Conservation (phyloP, 1,140 invertebrate species). For the Bombus sylvicola region DNA sequence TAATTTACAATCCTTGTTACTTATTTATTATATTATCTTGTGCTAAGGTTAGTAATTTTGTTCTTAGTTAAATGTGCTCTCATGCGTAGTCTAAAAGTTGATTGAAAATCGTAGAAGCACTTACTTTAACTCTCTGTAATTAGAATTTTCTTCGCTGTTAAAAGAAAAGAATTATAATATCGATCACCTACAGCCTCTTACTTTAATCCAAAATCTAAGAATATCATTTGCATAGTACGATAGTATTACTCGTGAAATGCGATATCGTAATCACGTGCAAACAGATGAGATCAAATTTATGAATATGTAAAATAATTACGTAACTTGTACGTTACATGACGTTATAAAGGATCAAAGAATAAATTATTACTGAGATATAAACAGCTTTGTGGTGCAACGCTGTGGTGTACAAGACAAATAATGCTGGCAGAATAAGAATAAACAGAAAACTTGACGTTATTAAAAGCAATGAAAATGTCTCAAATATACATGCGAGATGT, state of each 20-base stretch:
- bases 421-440: no score
- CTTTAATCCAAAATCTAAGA: not conserved
- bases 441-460: no score
- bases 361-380: not conserved
- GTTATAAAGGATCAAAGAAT: not conserved
- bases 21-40: no score
- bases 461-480: no score
- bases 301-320: not conserved
- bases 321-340: not conserved
- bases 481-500: no score
- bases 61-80: not conserved
- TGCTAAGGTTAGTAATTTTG: not conserved
- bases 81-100: no score
- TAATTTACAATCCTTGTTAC: no score
- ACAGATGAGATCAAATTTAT: not conserved
- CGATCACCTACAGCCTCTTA: no score
- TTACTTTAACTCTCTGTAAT: not conserved
- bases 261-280: not conserved
- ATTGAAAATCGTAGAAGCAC: no score
- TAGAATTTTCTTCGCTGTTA: not conserved
- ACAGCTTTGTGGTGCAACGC: not conserved
- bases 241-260: not conserved
- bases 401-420: no score
- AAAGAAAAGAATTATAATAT: not conserved
- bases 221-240: not conserved